phyloP scores from a whole-genome alignment of 2,113 vertebrate genomes.

The Puntigrus tetrazona region DNA sequence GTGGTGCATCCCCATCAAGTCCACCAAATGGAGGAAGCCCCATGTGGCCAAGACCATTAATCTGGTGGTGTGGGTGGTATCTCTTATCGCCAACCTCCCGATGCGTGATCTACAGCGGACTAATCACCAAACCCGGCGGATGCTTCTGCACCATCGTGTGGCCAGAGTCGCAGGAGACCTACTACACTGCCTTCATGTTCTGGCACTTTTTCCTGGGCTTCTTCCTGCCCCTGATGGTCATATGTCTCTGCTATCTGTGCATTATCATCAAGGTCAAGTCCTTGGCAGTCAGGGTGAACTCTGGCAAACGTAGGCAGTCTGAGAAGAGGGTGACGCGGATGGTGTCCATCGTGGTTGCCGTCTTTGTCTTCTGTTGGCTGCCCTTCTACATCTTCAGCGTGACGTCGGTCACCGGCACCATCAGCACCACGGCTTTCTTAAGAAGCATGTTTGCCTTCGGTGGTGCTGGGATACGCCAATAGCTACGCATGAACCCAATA shows the following conservation, averaged over 20 bases:
- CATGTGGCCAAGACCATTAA: constrained; percentile 90
- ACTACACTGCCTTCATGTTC: constrained; percentile 92
- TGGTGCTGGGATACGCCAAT: constrained; percentile 93
- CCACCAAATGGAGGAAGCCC: constrained; percentile 94
- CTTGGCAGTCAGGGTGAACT: constrained; percentile 91
- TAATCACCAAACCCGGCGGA: constrained; percentile 76
- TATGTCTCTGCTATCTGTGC: constrained; percentile 97
- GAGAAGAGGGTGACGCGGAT: constrained; percentile 96
- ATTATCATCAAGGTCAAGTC: constrained; percentile 98
- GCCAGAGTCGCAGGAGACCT: constrained; percentile 88
- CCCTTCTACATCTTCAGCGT: constrained; percentile 97
- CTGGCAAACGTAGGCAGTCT: constrained; percentile 91
- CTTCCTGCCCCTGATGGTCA: constrained; percentile 88
- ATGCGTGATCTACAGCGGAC: constrained; percentile 93
- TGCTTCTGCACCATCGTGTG: constrained; percentile 96
- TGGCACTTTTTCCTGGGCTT: constrained; percentile 94
- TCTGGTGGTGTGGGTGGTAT: constrained; percentile 88
- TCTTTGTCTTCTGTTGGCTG: constrained; percentile 97
- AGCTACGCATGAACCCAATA: constrained; percentile 97
- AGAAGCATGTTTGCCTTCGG: constrained; percentile 96
- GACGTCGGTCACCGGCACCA: constrained; percentile 84
- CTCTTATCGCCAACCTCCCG: constrained; percentile 90
- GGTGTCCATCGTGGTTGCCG: constrained; percentile 95
- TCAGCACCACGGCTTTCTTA: constrained; percentile 83
- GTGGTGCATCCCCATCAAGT: constrained; percentile 96